Conservation (phyloP, 2,888 invertebrate genomes). For the Morpho achilles region DNA sequence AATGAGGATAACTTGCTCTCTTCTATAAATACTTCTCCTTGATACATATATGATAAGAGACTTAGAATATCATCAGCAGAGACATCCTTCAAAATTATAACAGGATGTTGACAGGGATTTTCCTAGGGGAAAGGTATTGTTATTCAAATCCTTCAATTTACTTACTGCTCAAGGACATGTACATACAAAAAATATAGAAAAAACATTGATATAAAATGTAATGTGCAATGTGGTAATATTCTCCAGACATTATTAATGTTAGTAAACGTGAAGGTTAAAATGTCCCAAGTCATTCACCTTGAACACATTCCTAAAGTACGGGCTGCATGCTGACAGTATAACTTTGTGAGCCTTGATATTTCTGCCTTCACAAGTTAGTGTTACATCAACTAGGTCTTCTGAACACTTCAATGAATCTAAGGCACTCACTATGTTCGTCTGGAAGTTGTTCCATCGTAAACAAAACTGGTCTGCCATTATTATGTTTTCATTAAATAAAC, state of each 20-base stretch:
- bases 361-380: constrained; percentile 85
- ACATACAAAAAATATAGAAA: constrained; percentile 1
- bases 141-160: background rate
- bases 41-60: constrained; percentile 84
- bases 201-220: constrained; percentile 6
- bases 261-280: constrained; percentile 65
- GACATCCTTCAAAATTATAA: constrained; percentile 85
- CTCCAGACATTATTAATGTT: constrained; percentile 21
- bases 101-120: constrained; percentile 86
- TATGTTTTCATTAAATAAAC: constrained; percentile 45
- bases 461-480: constrained; percentile 84
- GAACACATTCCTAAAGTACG: constrained; percentile 86
- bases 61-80: constrained; percentile 82
- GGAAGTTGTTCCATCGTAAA: constrained; percentile 87
- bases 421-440: constrained; percentile 83
- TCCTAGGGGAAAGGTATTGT: constrained; percentile 64
- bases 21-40: constrained; percentile 84
- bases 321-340: constrained; percentile 86
- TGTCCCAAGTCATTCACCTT: constrained; percentile 81
- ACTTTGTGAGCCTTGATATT: constrained; percentile 87
- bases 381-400: constrained; percentile 86
- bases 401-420: constrained; percentile 84
- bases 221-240: constrained; percentile 13
- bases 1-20: constrained; percentile 83
- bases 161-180: background rate